A percentile compares a stretch with the other conserved stretches of the same genome.
Conservation (phyloP, 2,888 invertebrate species). For the Epirrhoe tristata region DNA sequence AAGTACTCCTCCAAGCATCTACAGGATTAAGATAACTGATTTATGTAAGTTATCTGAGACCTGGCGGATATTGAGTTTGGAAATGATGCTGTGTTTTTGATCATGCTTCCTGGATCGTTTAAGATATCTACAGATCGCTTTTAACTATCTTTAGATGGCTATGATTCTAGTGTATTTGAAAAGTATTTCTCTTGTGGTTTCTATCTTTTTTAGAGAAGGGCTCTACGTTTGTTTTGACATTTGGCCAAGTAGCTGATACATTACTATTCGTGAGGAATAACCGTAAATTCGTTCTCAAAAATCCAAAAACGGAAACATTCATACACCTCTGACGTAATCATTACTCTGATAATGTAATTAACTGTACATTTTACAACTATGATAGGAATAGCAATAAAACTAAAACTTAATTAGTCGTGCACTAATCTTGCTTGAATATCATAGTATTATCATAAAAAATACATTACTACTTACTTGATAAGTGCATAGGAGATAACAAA, state of each 20-base stretch:
- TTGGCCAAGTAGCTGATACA: background rate
- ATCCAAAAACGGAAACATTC: constrained; percentile 19
- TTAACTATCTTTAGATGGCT: too few species aligned
- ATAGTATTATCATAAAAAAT: constrained; percentile 61
- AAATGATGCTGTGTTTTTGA: too few species aligned
- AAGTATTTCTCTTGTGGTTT: too few species aligned
- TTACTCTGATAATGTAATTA: constrained; percentile 31
- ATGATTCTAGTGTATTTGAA: too few species aligned
- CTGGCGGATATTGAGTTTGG: too few species aligned
- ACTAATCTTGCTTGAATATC: constrained; percentile 55
- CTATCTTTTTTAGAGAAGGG: too few species aligned
- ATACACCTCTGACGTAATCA: constrained; percentile 1
- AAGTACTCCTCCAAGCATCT: too few species aligned
- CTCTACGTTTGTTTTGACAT: too few species aligned
- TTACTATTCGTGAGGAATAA: background rate
- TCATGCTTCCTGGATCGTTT: too few species aligned
- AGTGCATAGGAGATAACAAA: constrained; percentile 54
- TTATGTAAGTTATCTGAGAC: too few species aligned
- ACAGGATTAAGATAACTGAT: background rate
- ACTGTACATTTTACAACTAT: constrained; percentile 32
- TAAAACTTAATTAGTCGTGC: constrained; percentile 50
- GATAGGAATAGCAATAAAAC: constrained; percentile 44
- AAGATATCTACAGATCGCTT: too few species aligned
- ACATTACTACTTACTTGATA: constrained; percentile 63
- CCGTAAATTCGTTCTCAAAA: background rate